phyloP scores from a whole-genome alignment of 1,140 invertebrate genomes.

The Zaprionus ornatus region DNA sequence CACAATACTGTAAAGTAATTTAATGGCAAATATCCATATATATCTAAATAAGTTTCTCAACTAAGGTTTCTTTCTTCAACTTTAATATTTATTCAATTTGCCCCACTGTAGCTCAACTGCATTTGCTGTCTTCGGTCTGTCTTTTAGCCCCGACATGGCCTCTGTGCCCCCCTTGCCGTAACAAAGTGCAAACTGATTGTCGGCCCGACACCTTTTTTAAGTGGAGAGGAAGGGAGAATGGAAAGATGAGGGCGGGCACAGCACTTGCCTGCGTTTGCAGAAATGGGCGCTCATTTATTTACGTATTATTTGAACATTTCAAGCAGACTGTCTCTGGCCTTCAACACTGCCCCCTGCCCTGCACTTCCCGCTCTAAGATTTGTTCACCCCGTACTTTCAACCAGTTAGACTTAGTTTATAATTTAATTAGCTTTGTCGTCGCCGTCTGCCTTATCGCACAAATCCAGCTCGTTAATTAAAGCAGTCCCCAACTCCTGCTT shows the following conservation, averaged over 20 bases:
- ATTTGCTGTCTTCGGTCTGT: constrained; percentile 18
- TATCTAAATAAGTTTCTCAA: not conserved
- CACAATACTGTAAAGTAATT: not conserved
- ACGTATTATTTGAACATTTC: constrained; percentile 67
- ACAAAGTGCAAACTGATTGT: constrained; percentile 65
- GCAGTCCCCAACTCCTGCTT: not conserved
- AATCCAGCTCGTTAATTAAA: constrained; percentile 58
- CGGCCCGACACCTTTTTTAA: constrained; percentile 49
- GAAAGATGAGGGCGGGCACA: not conserved
- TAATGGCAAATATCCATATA: not conserved
- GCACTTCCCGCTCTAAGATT: not conserved
- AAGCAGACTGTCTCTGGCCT: not conserved
- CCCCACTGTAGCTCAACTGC: constrained; percentile 50
- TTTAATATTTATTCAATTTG: not conserved
- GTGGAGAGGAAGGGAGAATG: not conserved
- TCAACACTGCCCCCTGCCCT: not conserved
- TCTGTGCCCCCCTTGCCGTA: not conserved
- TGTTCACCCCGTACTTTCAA: not conserved
- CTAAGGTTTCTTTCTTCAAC: not conserved
- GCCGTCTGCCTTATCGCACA: constrained; percentile 42
- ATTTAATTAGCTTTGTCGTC: constrained; percentile 73
- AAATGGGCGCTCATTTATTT: constrained; percentile 61
- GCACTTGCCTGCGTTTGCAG: constrained; percentile 23
- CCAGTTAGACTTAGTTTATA: constrained; percentile 56
- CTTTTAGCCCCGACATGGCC: constrained; percentile 37